Conservation (phyloP, 2,888 invertebrate genomes). For the Lasioglossum villosulum region DNA sequence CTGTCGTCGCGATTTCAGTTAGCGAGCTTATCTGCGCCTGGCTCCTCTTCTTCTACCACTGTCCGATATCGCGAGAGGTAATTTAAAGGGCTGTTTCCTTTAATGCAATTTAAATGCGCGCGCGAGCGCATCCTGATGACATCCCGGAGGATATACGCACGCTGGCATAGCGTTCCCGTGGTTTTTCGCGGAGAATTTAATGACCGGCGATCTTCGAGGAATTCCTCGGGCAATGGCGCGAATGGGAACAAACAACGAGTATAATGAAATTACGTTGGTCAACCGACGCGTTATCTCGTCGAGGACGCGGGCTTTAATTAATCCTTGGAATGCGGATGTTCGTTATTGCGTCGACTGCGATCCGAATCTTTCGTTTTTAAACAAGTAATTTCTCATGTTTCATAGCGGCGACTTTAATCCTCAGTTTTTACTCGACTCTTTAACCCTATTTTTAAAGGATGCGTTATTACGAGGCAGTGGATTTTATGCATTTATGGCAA, state of each 20-base stretch:
- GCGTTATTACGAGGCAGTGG: too few species aligned
- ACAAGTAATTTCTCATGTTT: too few species aligned
- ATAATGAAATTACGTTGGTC: slow-evolving; percentile 37
- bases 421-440: neutral
- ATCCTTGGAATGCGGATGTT: neutral
- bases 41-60: neutral
- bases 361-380: neutral
- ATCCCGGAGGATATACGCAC: neutral
- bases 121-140: neutral
- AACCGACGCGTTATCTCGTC: slow-evolving; percentile 19
- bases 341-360: neutral
- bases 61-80: slow-evolving; percentile 13
- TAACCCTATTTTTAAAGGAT: too few species aligned
- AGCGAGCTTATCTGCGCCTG: slow-evolving; percentile 32
- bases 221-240: slow-evolving; percentile 9
- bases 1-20: slow-evolving; percentile 24
- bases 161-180: slow-evolving; percentile 15
- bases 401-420: neutral
- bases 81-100: slow-evolving; percentile 44
- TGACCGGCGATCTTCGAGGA: neutral
- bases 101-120: slow-evolving; percentile 59
- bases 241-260: neutral
- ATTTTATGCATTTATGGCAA: too few species aligned
- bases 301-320: neutral
- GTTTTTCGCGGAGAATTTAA: slow-evolving; percentile 40